phyloP scores from a whole-genome alignment of 2,888 invertebrate genomes.

The Drosophila mulleri region DNA sequence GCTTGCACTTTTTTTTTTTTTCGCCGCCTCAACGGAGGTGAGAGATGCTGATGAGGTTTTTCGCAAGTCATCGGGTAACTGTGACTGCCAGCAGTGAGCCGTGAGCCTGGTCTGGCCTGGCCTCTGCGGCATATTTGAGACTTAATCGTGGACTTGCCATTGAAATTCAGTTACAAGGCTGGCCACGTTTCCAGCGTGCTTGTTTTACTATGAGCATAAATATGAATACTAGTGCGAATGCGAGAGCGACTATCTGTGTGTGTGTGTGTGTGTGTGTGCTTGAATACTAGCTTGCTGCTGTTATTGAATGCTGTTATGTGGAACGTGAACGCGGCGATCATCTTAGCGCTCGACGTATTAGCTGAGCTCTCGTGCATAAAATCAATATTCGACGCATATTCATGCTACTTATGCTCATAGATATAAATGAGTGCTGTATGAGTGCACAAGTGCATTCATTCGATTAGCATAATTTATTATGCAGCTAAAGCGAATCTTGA shows the following conservation, averaged over 20 bases:
- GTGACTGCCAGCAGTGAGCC: conserved; percentile 43
- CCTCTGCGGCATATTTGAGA: conserved; percentile 71
- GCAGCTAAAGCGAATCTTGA: neutral
- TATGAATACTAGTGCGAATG: conserved; percentile 21
- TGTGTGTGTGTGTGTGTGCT: conserved; percentile 5
- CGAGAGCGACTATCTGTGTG: neutral
- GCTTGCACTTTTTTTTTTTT: conserved; percentile 70
- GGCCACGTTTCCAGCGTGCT: conserved; percentile 68
- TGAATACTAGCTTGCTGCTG: conserved; percentile 22
- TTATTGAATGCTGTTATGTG: conserved; percentile 63
- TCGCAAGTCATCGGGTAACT: conserved; percentile 83
- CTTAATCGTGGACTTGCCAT: conserved; percentile 81
- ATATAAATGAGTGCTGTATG: conserved; percentile 14
- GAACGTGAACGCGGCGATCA: conserved; percentile 49
- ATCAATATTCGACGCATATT: conserved; percentile 58
- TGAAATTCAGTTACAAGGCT: conserved; percentile 82
- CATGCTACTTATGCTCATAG: conserved; percentile 1
- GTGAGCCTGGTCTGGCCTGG: conserved; percentile 63
- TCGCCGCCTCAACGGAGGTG: conserved; percentile 39
- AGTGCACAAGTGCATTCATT: conserved; percentile 20
- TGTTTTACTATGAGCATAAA: conserved; percentile 41
- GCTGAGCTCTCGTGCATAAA: conserved; percentile 63
- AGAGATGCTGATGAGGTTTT: conserved; percentile 71
- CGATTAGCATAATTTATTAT: conserved; percentile 24
- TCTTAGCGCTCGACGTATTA: conserved; percentile 35